A percentile compares a stretch with the other conserved stretches of the same genome.
These are phyloP conservation scores for Drosophila pegasa DNA, from an alignment of 2,888 invertebrate species.

Conservation along the genomic window DNA sequence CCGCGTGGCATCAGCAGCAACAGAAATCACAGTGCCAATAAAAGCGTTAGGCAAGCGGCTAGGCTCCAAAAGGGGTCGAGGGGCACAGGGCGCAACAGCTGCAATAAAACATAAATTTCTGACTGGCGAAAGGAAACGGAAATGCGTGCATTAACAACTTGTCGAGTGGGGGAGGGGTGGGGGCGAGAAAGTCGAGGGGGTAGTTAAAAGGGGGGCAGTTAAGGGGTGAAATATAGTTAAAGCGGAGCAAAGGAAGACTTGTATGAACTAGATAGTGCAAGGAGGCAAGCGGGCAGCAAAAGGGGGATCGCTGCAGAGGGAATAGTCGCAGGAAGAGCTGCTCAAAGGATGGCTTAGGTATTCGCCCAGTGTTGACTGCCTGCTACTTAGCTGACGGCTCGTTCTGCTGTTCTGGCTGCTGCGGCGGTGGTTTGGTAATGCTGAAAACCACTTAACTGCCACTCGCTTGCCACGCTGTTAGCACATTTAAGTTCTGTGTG, in stretches of 20 bases:
- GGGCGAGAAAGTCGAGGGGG: too few relatives aligned
- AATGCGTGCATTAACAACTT: slow-evolving; percentile 70
- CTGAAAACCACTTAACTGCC: slow-evolving; percentile 67
- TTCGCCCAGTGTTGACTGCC: slow-evolving; percentile 14
- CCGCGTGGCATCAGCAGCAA: slow-evolving; percentile 53
- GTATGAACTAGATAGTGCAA: background rate
- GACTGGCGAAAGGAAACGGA: slow-evolving; percentile 56
- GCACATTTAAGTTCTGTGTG: slow-evolving; percentile 16
- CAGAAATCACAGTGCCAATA: slow-evolving; percentile 72
- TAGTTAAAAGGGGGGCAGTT: background rate
- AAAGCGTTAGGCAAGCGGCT: slow-evolving; percentile 49
- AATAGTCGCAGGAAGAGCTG: background rate
- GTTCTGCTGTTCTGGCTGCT: background rate
- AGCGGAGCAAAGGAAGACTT: background rate
- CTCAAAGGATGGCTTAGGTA: background rate
- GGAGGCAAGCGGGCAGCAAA: background rate
- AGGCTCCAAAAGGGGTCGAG: background rate
- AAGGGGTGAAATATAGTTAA: background rate
- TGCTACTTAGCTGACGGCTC: background rate
- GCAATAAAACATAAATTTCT: slow-evolving; percentile 73
- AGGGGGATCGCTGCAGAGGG: background rate
- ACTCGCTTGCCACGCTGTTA: slow-evolving; percentile 42
- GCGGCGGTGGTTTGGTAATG: slow-evolving; percentile 44
- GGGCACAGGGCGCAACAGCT: slow-evolving; percentile 47
- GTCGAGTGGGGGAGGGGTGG: background rate